Percentiles rank a stretch among this genome's conserved stretches.
Conservation (phyloP, 2,113 vertebrate species). For the Megalops atlanticus region DNA sequence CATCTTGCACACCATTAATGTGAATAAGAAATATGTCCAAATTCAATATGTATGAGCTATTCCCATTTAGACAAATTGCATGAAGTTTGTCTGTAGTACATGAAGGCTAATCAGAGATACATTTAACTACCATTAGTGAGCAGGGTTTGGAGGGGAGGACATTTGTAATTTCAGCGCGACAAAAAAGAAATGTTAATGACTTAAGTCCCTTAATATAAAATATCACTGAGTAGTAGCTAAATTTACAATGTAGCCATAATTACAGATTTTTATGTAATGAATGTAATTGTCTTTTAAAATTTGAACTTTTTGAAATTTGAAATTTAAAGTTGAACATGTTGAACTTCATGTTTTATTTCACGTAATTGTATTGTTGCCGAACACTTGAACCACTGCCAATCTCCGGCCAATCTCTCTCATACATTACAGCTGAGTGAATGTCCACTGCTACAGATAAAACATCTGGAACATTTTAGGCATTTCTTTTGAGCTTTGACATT, state of each 20-base stretch:
- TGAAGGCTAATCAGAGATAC: conserved; percentile 42
- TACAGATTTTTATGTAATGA: neutral
- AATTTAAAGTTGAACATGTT: too few relatives aligned
- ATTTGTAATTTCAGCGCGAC: conserved; percentile 30
- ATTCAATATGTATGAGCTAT: conserved; percentile 40
- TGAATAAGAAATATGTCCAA: conserved; percentile 35
- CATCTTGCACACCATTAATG: conserved; percentile 27
- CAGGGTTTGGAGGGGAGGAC: conserved; percentile 6
- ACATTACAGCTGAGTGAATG: too few relatives aligned
- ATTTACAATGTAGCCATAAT: neutral
- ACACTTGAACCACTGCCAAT: too few relatives aligned
- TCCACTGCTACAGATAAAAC: too few relatives aligned
- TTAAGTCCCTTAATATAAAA: neutral
- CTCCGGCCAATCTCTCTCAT: too few relatives aligned
- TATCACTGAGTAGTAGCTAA: neutral
- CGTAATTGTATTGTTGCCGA: too few relatives aligned
- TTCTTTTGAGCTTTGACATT: too few relatives aligned
- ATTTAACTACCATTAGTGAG: conserved; percentile 48
- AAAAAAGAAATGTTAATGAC: conserved; percentile 25
- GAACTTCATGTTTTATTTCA: too few relatives aligned
- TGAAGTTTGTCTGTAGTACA: conserved; percentile 42
- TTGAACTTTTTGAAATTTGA: too few relatives aligned
- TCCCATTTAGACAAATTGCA: conserved; percentile 30
- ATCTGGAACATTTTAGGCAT: too few relatives aligned
- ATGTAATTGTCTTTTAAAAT: too few relatives aligned